Evolutionary conservation across 2,113 vertebrate species (phyloP).

Genomic region (Plecotus auritus): DNA sequence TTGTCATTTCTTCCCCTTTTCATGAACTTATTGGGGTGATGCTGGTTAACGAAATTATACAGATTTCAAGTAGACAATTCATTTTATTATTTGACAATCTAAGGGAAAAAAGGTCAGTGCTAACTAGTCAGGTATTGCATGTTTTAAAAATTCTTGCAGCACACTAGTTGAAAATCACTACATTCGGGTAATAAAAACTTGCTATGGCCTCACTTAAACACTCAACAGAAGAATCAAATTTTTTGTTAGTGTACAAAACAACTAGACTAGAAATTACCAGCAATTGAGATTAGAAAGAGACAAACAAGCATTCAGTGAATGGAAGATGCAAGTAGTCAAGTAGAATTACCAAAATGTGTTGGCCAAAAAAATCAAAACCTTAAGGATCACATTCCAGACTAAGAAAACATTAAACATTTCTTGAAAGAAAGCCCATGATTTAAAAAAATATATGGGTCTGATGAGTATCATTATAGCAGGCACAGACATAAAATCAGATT

Average conservation of each 20-base stretch:
- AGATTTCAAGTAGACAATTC: too few species aligned
- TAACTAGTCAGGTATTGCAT: not conserved
- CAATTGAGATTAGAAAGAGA: not conserved
- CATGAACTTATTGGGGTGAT: too few species aligned
- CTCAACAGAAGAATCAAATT: not conserved
- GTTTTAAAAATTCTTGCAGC: not conserved
- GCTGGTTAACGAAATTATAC: too few species aligned
- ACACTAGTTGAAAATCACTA: not conserved
- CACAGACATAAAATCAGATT: not conserved
- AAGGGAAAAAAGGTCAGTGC: not conserved
- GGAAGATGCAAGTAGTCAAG: not conserved
- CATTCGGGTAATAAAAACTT: not conserved
- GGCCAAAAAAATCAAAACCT: not conserved
- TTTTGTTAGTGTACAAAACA: not conserved
- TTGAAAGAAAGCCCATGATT: not conserved
- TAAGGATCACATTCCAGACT: not conserved
- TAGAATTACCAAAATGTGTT: not conserved
- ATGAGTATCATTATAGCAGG: not conserved
- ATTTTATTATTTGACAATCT: not conserved
- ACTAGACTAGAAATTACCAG: not conserved
- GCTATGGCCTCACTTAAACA: not conserved
- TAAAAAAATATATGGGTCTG: not conserved
- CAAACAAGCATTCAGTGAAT: not conserved
- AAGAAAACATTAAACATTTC: constrained; percentile 25
- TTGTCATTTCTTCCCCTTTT: not conserved